These are phyloP conservation scores for Sphenodon punctatus DNA, from an alignment of 2,797 vertebrate species.

Conservation along the genomic window DNA sequence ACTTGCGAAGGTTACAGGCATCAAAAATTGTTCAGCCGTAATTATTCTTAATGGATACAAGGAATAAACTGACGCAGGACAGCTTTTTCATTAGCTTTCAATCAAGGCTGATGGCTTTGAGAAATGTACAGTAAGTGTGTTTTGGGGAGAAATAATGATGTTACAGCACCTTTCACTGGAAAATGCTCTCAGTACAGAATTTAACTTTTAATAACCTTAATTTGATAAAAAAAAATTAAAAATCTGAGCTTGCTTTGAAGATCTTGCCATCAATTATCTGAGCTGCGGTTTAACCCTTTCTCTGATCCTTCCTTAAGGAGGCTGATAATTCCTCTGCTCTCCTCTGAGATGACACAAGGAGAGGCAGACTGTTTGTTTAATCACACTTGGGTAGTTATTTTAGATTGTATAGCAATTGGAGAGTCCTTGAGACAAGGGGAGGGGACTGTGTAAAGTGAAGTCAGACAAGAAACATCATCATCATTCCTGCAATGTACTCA, in stretches of 20 bases:
- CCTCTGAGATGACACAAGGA: neutral
- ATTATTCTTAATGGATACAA: conserved; percentile 99
- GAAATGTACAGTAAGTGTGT: conserved; percentile 92
- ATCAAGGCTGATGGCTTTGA: conserved; percentile 95
- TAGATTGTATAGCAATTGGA: neutral
- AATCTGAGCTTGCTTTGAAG: conserved; percentile 75
- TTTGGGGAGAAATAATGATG: conserved; percentile 94
- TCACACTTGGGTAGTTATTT: neutral
- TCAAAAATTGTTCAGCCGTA: conserved; percentile 99
- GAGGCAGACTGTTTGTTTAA: neutral
- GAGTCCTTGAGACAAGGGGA: neutral
- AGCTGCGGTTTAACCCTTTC: conserved; percentile 73
- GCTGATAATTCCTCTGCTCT: neutral
- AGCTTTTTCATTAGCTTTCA: conserved; percentile 99
- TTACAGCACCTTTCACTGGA: conserved; percentile 82
- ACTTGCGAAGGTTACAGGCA: conserved; percentile 99
- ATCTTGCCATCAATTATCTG: conserved; percentile 72
- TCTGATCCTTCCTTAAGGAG: conserved; percentile 3
- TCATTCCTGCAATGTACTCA: neutral
- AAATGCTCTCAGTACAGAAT: conserved; percentile 81
- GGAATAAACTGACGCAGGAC: conserved; percentile 98
- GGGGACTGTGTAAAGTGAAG: neutral
- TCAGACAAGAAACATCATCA: neutral
- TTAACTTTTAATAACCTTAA: conserved; percentile 83
- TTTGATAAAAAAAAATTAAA: conserved; percentile 82